Conservation (phyloP, 2,888 invertebrate genomes). For the Oasisia sp. region DNA sequence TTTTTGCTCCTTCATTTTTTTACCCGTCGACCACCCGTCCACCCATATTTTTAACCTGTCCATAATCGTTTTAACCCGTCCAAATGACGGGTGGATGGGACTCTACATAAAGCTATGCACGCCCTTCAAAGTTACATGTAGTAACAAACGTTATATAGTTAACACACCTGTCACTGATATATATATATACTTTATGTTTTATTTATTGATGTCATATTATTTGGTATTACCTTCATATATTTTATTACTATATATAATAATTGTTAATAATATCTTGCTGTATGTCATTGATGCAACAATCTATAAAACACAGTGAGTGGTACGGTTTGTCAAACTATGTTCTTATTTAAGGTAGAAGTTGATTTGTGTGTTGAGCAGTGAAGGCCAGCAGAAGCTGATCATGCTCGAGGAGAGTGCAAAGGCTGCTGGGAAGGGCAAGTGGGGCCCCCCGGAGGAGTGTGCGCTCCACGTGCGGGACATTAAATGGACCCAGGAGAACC, state of each 20-base stretch:
- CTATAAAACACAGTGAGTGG: background rate
- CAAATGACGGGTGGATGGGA: too few species aligned
- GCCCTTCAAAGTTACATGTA: too few species aligned
- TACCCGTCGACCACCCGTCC: too few species aligned
- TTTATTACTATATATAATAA: background rate
- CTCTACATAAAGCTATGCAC: too few species aligned
- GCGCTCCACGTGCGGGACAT: constrained; percentile 83
- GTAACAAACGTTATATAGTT: too few species aligned
- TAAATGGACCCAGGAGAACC: constrained; percentile 89
- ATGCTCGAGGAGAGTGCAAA: constrained; percentile 93
- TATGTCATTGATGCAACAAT: background rate
- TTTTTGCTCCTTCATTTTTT: too few species aligned
- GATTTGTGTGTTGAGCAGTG: constrained; percentile 54
- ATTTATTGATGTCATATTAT: background rate
- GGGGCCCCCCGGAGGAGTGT: constrained; percentile 62
- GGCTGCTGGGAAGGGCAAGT: constrained; percentile 83
- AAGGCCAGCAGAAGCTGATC: constrained; percentile 70
- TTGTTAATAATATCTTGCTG: background rate
- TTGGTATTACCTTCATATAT: background rate
- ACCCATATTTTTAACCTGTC: too few species aligned
- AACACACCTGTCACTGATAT: too few species aligned
- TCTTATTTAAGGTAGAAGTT: background rate
- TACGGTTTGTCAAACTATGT: background rate
- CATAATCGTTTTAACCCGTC: too few species aligned
- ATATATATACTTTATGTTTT: background rate